Evolutionary conservation across 2,888 invertebrate species (phyloP), one percentile per base, ranked within the genome.

Genomic region (Sinelater perroti): DNA sequence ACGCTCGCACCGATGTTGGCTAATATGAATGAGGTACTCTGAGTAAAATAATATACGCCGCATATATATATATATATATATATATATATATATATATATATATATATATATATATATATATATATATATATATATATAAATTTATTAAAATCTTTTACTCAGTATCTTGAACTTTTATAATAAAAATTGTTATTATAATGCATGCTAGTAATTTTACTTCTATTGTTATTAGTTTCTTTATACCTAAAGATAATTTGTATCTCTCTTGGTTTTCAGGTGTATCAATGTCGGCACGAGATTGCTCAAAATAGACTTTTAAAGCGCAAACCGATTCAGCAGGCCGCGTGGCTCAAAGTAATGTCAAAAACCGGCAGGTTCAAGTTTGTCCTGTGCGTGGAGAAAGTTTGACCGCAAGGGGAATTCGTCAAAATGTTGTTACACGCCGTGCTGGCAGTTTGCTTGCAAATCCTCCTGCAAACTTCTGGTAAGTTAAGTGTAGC

Each of bases 391-490:
- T 42, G 56, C 46, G 30, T 61, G 8, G 44, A 42, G 56, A 64
- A 57, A 47, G 65, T 62, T 58, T 67, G 67, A 68, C 67, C 33
- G 35, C 33, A 60, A 42, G 38, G 30, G 11, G 30, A 50, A 31
- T 13, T 31, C 26, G 17, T 11, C 62, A 72, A 66, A 59, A 75
- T 75, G 75, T 67, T 73, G 63, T 62, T 64, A 36, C 67, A 67
- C 61, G 62, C 65, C 14, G 61, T 68, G 47, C 63, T 68, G 31
- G 72, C 67, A 61, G 66, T 69, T 46, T 56, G 72, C 60, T 66
- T 74, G 53, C 75, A 74, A 61, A 54, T 73, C 46, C 63, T 75
- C 35, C 67, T 72, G 7, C 67, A 68, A 50, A 66, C 64, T 52
- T 65, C 72, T 56, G 73, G 75, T 75, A 63, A 71, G 69, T 68